These are phyloP conservation scores for Lingula anatina DNA, from an alignment of 2,888 invertebrate species.

Conservation along the genomic window DNA sequence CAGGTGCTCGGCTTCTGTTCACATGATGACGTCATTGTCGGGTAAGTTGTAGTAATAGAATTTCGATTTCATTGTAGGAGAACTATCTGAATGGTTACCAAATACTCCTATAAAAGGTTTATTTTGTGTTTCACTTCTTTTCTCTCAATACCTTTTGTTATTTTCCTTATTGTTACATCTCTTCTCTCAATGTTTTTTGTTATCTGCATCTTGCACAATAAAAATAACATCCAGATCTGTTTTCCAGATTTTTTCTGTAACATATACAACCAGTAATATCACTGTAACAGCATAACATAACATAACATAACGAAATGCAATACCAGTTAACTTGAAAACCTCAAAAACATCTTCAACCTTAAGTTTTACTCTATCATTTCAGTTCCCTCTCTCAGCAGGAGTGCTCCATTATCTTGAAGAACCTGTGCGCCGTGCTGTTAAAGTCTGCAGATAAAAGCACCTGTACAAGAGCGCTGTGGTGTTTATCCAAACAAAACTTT, in stretches of 20 bases:
- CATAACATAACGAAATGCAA: too few relatives aligned
- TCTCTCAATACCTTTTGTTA: not conserved
- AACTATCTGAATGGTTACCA: not conserved
- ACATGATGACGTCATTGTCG: slow-evolving; percentile 22
- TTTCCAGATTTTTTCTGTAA: too few relatives aligned
- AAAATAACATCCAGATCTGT: too few relatives aligned
- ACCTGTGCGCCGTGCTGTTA: slow-evolving; percentile 14
- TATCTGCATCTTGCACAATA: too few relatives aligned
- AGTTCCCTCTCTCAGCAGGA: not conserved
- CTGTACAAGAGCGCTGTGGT: slow-evolving; percentile 33
- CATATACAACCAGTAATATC: too few relatives aligned
- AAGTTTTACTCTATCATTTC: too few relatives aligned
- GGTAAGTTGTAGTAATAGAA: slow-evolving; percentile 12
- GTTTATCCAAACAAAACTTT: slow-evolving; percentile 27
- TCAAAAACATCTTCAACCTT: too few relatives aligned
- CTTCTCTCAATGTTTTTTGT: too few relatives aligned
- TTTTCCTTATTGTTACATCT: not conserved
- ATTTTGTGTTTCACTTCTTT: not conserved
- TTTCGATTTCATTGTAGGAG: not conserved
- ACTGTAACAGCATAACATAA: too few relatives aligned
- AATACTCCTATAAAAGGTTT: not conserved
- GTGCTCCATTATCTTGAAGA: not conserved
- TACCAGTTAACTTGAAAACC: too few relatives aligned
- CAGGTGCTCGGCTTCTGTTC: slow-evolving; percentile 26
- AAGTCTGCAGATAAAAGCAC: slow-evolving; percentile 24